Conservation (phyloP, 1,140 invertebrate genomes). For the Aphelenchoides besseyi region DNA sequence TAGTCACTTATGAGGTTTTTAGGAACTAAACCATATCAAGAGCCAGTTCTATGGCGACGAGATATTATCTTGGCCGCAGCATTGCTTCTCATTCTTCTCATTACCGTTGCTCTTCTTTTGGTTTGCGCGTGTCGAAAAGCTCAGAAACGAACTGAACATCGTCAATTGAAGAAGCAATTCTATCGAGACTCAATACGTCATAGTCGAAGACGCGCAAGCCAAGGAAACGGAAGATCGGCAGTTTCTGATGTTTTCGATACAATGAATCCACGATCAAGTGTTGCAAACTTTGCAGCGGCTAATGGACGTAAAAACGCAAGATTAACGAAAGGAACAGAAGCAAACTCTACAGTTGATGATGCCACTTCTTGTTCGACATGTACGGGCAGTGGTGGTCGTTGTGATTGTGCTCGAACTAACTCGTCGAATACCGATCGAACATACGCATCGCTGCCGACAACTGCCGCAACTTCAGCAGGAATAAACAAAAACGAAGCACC, state of each 20-base stretch:
- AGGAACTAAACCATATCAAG: slow-evolving; percentile 58
- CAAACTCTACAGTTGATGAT: neutral
- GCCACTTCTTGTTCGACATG: slow-evolving; percentile 1
- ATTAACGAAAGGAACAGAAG: neutral
- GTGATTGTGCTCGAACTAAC: neutral
- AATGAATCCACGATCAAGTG: slow-evolving; percentile 6
- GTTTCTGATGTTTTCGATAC: slow-evolving; percentile 17
- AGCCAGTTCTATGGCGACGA: slow-evolving; percentile 56
- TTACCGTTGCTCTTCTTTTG: slow-evolving; percentile 27
- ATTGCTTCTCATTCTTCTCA: slow-evolving; percentile 37
- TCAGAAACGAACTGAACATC: slow-evolving; percentile 34
- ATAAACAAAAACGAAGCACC: neutral
- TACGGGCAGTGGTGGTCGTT: neutral
- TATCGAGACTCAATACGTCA: slow-evolving; percentile 34
- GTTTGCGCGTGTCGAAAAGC: slow-evolving; percentile 53
- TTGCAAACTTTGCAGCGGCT: slow-evolving; percentile 8
- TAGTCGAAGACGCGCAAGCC: slow-evolving; percentile 2
- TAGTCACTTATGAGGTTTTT: no score
- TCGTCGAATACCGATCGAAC: neutral
- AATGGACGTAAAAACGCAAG: neutral
- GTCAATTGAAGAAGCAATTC: slow-evolving; percentile 31
- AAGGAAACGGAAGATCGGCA: neutral
- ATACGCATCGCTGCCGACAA: neutral
- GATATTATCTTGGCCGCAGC: slow-evolving; percentile 40
- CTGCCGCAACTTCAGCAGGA: neutral